These are phyloP conservation scores for Drosophila obscura DNA, from an alignment of 1,140 invertebrate species.

Conservation along the genomic window DNA sequence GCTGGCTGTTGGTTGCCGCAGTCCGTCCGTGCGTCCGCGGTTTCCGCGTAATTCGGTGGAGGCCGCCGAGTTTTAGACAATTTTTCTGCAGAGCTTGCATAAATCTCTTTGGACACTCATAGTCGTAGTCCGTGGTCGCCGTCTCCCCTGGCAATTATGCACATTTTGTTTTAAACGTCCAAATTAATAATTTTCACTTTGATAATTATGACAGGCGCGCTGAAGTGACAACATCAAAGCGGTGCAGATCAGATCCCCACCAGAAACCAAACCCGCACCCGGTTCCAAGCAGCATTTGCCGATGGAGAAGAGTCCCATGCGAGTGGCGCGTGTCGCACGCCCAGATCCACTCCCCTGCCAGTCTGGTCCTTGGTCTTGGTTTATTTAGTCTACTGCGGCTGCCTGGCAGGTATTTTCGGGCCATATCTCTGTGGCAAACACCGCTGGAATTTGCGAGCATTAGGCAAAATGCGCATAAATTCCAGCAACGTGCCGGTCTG, in stretches of 20 bases:
- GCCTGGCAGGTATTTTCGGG: conserved; percentile 16
- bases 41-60: conserved; percentile 73
- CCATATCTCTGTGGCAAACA: conserved; percentile 9
- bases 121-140: conserved; percentile 21
- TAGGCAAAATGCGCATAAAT: conserved; percentile 48
- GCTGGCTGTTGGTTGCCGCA: conserved; percentile 35
- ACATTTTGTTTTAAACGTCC: conserved; percentile 80
- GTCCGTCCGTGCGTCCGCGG: conserved; percentile 12
- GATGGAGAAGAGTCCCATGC: conserved; percentile 12
- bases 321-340: conserved; percentile 1
- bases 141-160: conserved; percentile 67
- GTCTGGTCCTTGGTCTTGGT: conserved; percentile 3
- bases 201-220: conserved; percentile 76
- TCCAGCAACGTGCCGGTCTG: conserved; percentile 31
- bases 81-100: conserved; percentile 73
- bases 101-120: conserved; percentile 49
- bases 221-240: conserved; percentile 81
- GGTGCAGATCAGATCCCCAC: conserved; percentile 14
- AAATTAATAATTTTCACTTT: conserved; percentile 83
- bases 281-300: too few relatives aligned
- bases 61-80: conserved; percentile 69
- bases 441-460: conserved; percentile 35
- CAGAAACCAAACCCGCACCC: background rate
- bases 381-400: conserved; percentile 27
- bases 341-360: background rate